phyloP scores from a whole-genome alignment of 2,113 vertebrate genomes.

The Phaetusa simplex region DNA sequence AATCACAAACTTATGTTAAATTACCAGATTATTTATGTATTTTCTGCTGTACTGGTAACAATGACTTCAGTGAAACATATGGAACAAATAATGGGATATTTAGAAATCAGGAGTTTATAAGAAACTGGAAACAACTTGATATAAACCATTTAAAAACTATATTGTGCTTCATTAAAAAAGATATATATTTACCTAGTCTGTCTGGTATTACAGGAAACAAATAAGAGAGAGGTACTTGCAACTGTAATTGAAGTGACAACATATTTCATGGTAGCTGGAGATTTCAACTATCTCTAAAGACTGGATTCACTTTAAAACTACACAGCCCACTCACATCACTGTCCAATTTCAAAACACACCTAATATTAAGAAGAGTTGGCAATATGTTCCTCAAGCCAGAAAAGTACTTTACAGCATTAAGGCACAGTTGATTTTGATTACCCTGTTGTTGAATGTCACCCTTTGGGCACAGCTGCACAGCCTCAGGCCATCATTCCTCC shows the following conservation, averaged over 20 bases:
- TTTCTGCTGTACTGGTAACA: conserved; percentile 72
- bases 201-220: conserved; percentile 69
- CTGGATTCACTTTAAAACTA: conserved; percentile 41
- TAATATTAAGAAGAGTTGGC: neutral
- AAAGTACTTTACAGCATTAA: neutral
- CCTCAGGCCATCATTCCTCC: neutral
- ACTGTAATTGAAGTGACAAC: conserved; percentile 65
- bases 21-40: conserved; percentile 71
- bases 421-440: conserved; percentile 18
- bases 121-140: conserved; percentile 73
- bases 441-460: conserved; percentile 7
- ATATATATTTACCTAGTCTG: conserved; percentile 71
- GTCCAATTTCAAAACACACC: conserved; percentile 29
- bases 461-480: conserved; percentile 28
- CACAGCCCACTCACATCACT: neutral
- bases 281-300: conserved; percentile 50
- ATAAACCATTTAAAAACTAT: conserved; percentile 74
- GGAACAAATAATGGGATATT: conserved; percentile 74
- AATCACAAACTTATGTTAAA: conserved; percentile 64
- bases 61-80: conserved; percentile 76
- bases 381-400: neutral
- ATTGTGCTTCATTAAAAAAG: conserved; percentile 73
- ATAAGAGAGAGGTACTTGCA: conserved; percentile 65
- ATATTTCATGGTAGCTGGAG: conserved; percentile 66
- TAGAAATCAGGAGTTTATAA: conserved; percentile 75